A percentile compares a stretch with the other conserved stretches of the same genome.
Conservation (phyloP, 2,113 vertebrate genomes). For the Panthera leo region DNA sequence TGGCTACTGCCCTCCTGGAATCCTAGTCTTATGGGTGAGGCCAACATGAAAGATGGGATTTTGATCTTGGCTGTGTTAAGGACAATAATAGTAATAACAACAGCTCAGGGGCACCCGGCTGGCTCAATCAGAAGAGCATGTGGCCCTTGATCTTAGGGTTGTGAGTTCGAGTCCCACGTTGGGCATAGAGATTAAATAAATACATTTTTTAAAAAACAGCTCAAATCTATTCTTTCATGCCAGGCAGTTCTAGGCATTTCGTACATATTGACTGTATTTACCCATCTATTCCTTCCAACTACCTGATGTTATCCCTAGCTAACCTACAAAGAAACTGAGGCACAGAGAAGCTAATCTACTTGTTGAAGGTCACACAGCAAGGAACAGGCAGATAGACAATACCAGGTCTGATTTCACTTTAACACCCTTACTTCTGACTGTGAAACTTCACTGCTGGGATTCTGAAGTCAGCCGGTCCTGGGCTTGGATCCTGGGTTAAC, state of each 20-base stretch:
- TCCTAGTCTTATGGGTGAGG: not conserved
- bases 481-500: not conserved
- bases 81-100: not conserved
- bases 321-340: constrained; percentile 2
- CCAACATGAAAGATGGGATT: not conserved
- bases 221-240: not conserved
- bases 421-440: not conserved
- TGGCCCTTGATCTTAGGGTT: not conserved
- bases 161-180: not conserved
- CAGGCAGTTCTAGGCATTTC: not conserved
- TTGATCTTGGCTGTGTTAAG: not conserved
- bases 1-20: not conserved
- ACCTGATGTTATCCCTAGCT: not conserved
- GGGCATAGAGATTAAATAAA: not conserved
- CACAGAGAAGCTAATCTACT: constrained; percentile 34
- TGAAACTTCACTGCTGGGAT: not conserved
- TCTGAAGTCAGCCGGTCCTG: not conserved
- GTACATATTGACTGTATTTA: not conserved
- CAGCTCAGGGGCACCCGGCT: not conserved
- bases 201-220: not conserved
- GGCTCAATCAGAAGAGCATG: not conserved
- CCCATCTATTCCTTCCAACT: not conserved
- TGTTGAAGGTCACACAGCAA: constrained; percentile 41
- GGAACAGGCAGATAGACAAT: not conserved
- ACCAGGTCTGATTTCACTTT: not conserved